A percentile compares a stretch with the other conserved stretches of the same genome.
Evolutionary conservation across 2,888 invertebrate species (phyloP).

Genomic region (Eristalis intricaria): DNA sequence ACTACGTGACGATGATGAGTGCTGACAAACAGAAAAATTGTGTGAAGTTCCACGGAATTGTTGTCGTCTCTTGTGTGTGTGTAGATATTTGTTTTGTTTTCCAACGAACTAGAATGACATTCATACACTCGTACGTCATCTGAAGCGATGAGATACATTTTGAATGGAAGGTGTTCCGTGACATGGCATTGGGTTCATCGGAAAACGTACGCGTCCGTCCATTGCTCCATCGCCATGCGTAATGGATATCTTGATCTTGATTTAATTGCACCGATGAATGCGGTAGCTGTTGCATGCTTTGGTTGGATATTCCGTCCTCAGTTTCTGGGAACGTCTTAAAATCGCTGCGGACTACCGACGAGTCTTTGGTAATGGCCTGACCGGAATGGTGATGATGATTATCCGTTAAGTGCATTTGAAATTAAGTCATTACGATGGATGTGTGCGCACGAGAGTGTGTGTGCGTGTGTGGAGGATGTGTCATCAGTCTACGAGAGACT

Average conservation of each 20-base stretch:
- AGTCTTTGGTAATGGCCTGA: neutral
- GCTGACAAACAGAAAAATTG: conserved; percentile 63
- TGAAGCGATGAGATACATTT: conserved; percentile 43
- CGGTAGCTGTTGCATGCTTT: conserved; percentile 22
- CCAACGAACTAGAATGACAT: conserved; percentile 68
- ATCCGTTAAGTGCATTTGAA: conserved; percentile 47
- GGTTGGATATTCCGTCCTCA: neutral
- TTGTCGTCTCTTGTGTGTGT: conserved; percentile 22
- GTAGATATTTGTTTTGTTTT: conserved; percentile 46
- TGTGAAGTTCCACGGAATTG: conserved; percentile 60
- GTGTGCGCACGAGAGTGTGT: conserved; percentile 4
- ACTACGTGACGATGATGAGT: conserved; percentile 69
- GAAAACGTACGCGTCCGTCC: conserved; percentile 18
- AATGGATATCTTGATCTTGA: conserved; percentile 67
- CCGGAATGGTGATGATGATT: conserved; percentile 46
- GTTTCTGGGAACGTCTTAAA: conserved; percentile 34
- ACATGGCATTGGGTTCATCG: conserved; percentile 59
- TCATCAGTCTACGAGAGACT: too few relatives aligned
- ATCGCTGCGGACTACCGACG: too few relatives aligned
- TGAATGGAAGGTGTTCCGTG: conserved; percentile 61
- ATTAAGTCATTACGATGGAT: conserved; percentile 41
- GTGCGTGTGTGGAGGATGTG: neutral
- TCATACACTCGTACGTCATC: conserved; percentile 65
- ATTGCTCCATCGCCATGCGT: conserved; percentile 2
- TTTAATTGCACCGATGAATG: conserved; percentile 68